These are phyloP conservation scores for Balaeniceps rex DNA, from an alignment of 2,113 vertebrate genomes.

Conservation along the genomic window DNA sequence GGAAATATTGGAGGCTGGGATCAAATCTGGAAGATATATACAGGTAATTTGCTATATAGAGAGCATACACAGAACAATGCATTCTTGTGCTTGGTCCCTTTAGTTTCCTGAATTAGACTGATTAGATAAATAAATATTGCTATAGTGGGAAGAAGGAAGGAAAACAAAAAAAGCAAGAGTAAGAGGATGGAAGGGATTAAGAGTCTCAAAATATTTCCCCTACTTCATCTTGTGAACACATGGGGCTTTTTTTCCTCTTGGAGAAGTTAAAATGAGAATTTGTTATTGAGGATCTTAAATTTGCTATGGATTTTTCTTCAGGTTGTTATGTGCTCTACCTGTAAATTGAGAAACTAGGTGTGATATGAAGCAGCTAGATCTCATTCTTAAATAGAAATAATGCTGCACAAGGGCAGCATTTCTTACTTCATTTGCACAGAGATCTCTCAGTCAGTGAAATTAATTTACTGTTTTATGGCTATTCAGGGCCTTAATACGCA, in stretches of 20 bases:
- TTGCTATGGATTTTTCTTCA: background rate
- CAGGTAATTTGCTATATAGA: constrained; percentile 63
- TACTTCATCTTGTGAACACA: background rate
- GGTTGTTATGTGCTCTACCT: background rate
- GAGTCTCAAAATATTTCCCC: background rate
- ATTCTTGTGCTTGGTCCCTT: background rate
- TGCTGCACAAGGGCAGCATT: background rate
- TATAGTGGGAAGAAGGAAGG: background rate
- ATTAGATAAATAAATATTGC: background rate
- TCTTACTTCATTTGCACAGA: background rate
- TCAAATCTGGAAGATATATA: constrained; percentile 91
- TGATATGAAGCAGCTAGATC: background rate
- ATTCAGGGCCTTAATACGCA: background rate
- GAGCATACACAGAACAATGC: background rate
- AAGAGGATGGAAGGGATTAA: background rate
- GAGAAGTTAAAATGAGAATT: background rate
- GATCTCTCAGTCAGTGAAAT: background rate
- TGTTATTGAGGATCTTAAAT: background rate
- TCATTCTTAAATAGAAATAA: background rate
- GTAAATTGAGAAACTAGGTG: background rate
- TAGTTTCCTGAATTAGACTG: background rate
- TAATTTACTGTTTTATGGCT: background rate
- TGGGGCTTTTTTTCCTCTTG: background rate
- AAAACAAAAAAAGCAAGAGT: background rate
- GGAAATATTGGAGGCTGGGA: constrained; percentile 88